These are phyloP conservation scores for Heliornis fulica DNA, from an alignment of 2,113 vertebrate genomes.

Conservation along the genomic window DNA sequence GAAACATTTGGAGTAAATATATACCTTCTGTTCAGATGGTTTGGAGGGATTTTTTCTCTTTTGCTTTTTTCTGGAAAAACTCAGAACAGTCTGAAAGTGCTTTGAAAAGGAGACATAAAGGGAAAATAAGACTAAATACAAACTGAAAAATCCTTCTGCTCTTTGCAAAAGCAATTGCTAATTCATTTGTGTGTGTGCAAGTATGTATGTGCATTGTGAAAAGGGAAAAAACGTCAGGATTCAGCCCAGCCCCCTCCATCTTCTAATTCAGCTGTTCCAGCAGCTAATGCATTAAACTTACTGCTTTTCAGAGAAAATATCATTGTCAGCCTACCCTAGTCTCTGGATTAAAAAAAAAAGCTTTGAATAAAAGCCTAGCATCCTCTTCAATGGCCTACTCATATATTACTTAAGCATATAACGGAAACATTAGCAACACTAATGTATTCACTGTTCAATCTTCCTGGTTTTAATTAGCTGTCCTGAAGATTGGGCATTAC, in stretches of 20 bases:
- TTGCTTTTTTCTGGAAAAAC: background rate
- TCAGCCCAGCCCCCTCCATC: background rate
- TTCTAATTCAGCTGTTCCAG: background rate
- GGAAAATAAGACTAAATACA: background rate
- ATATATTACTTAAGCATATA: background rate
- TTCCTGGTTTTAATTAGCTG: constrained; percentile 30
- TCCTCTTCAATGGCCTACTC: background rate
- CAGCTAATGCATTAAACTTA: background rate
- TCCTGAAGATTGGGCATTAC: background rate
- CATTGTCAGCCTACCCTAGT: background rate
- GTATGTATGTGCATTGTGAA: background rate
- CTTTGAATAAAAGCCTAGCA: background rate
- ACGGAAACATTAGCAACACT: background rate
- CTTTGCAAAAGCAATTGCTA: background rate
- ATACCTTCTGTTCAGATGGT: background rate
- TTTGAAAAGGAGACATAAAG: background rate
- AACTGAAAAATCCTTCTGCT: background rate
- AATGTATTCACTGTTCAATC: constrained; percentile 22
- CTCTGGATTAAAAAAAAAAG: background rate
- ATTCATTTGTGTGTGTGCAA: background rate
- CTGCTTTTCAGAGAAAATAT: background rate
- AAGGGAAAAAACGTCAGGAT: background rate
- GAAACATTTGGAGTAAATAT: background rate
- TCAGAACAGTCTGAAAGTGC: background rate
- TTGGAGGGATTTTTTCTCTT: background rate